Base-by-base conservation (phyloP, 2,888 invertebrate species). In the Chloroclystis v-ata region DNA sequence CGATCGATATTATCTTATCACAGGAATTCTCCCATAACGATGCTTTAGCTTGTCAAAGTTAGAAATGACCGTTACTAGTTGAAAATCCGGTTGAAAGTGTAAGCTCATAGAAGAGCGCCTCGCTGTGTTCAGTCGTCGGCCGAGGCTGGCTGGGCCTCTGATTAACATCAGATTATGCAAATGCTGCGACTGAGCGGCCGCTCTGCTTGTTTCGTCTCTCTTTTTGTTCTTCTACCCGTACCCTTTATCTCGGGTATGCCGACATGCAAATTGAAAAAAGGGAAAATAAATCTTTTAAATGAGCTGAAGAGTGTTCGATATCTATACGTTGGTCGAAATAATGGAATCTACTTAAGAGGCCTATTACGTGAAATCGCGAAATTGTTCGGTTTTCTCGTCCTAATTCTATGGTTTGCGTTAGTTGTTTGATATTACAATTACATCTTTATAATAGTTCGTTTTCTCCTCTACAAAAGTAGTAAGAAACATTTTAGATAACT, bases 161-260 rank as follows among this genome's bases (percentile, higher is more conserved):
- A 86, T 85, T 86, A 85, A 78, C 83, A 87, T 87, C 87, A 82
- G 86, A 85, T 84, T 87, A 87, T 87, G 85, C 84, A 85, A 87
- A 87, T 86, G 77, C 77, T 69, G 65, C 80, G 78, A 78, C 72
- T 74, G 77, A 81, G 82, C 83, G 80, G 79, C 77, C 81, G 83
- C 82, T 81, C 82, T 82, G 73, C 70, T 82, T 78, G 77, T 82
- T 80, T 79, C 78, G 65, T 78, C 75, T 78, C 69, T 66, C 74
- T 78, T 79, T 84, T 83, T 81, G 69, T 75, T 75, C 75, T 66
- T 70, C 67, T 69, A 67, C 69, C 70, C 72, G 72, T 65, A 72
- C 72, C 76, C 75, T 86, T 86, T 86, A 84, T 84, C 83, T 83
- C 75, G 69, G 65, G 72, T 69, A 78, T 75, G 79, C 87, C 84